Evolutionary conservation across 1,140 invertebrate genomes (phyloP), one percentile per base, ranked within the genome.

Genomic region (Drosophila murphyi): DNA sequence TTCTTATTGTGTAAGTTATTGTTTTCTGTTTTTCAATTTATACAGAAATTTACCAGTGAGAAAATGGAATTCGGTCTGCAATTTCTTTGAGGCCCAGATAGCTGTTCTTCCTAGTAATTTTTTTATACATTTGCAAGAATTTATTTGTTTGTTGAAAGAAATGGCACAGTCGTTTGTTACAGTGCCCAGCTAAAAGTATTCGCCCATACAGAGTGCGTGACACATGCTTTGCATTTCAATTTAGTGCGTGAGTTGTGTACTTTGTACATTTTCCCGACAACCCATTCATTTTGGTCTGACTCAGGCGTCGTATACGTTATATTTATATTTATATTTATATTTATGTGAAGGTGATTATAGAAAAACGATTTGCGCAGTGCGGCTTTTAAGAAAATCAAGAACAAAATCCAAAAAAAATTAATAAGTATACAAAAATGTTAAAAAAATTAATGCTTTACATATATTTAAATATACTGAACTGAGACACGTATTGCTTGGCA

Each of bases 221-320:
- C 35, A 86, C 71, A 72, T 76, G 65, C 63, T 85, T 86, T 86
- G 81, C 82, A 86, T 86, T 87, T 86, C 82, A 87, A 86, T 86
- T 87, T 79, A 32, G 48, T 68, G 63, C 55, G 55, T 68, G 39
- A 59, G 68, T 72, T 67, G 54, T 72, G 59, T 72, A 45, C 59
- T 70, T 62, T 70, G 12, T 20, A 20, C 56, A 61, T 70, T 70
- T 70, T 4, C 50, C 8, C 35, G 34, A 31, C 48, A 54, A 34
- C n/a, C 47, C 65, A 59, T 60, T 59, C 35, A 43, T 35, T 69
- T 52, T 56, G 52, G 20, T 20, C 51, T 41, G 47, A n/a, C 29
- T 47, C 39, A 62, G 57, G 50, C 47, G 47, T 37, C 69, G 54
- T 52, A 72, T 57, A 50, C 57, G 50, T 55, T 37, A 54, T 61